Evolutionary conservation across 2,888 invertebrate species (phyloP).

Genomic region (Drosophila tanythrix): DNA sequence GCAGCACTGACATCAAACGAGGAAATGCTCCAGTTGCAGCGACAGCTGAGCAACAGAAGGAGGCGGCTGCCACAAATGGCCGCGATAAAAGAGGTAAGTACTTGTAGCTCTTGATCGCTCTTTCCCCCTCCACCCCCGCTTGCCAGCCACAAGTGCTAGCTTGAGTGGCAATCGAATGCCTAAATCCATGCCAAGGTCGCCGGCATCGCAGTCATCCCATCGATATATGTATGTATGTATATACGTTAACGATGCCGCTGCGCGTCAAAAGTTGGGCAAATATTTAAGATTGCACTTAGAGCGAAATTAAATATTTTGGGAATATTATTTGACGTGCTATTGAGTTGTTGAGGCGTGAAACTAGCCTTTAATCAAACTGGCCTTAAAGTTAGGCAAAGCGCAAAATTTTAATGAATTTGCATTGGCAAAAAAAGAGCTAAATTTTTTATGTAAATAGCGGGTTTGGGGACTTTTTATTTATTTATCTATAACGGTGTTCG

Average conservation of each 20-base stretch:
- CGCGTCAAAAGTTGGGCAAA: constrained; percentile 58
- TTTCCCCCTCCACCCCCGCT: background rate
- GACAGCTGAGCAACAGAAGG: constrained; percentile 3
- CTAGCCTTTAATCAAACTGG: constrained; percentile 23
- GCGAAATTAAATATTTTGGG: constrained; percentile 25
- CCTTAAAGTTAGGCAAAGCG: constrained; percentile 17
- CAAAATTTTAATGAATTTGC: constrained; percentile 16
- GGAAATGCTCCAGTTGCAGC: constrained; percentile 30
- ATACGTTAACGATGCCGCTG: constrained; percentile 40
- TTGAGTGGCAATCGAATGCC: constrained; percentile 43
- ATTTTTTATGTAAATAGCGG: too few species aligned
- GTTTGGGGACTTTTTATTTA: background rate
- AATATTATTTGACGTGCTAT: constrained; percentile 1
- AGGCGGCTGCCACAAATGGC: constrained; percentile 29
- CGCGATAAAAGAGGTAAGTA: constrained; percentile 76
- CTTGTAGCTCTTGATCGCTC: constrained; percentile 24
- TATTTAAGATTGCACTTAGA: constrained; percentile 67
- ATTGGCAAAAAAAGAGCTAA: background rate
- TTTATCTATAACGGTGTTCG: background rate
- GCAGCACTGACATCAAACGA: constrained; percentile 11
- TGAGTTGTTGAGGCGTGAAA: constrained; percentile 38
- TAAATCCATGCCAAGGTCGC: constrained; percentile 58
- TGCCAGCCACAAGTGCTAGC: constrained; percentile 14
- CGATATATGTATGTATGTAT: constrained; percentile 16
- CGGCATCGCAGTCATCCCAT: constrained; percentile 17